Percentiles rank a stretch among this genome's conserved stretches.
These are phyloP conservation scores for Dendrolimus punctatus DNA, from an alignment of 1,140 invertebrate genomes.

Conservation along the genomic window DNA sequence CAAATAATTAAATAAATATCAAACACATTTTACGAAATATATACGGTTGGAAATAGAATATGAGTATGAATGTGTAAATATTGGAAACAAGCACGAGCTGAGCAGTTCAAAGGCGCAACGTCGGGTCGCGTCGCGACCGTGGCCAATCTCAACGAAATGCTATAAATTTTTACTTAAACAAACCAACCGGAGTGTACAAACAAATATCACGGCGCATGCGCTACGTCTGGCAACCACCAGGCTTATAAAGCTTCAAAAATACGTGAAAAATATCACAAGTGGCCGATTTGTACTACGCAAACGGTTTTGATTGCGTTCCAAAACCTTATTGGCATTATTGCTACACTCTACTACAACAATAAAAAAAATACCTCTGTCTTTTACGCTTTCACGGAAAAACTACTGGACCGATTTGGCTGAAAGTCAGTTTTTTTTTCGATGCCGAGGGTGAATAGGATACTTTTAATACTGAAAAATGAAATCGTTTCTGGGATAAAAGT, in stretches of 20 bases:
- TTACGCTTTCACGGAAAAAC: too few relatives aligned
- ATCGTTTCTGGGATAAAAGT: too few relatives aligned
- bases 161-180: slow-evolving; percentile 60
- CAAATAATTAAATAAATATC: neutral
- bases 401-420: too few relatives aligned
- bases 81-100: slow-evolving; percentile 17
- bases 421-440: too few relatives aligned
- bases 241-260: slow-evolving; percentile 13
- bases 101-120: slow-evolving; percentile 29
- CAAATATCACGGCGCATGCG: slow-evolving; percentile 38
- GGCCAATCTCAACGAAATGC: slow-evolving; percentile 27
- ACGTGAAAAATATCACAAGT: slow-evolving; percentile 5
- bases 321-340: too few relatives aligned
- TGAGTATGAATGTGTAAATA: slow-evolving; percentile 10
- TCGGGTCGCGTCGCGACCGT: slow-evolving; percentile 5
- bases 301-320: too few relatives aligned
- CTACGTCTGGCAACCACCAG: slow-evolving; percentile 14
- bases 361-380: too few relatives aligned
- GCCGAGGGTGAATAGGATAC: too few relatives aligned
- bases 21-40: slow-evolving; percentile 10
- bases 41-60: neutral
- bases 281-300: too few relatives aligned
- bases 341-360: too few relatives aligned
- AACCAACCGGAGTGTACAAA: slow-evolving; percentile 37
- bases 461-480: too few relatives aligned